Base-by-base conservation (phyloP, 2,888 invertebrate species). In the Agapetus fuscipes region DNA sequence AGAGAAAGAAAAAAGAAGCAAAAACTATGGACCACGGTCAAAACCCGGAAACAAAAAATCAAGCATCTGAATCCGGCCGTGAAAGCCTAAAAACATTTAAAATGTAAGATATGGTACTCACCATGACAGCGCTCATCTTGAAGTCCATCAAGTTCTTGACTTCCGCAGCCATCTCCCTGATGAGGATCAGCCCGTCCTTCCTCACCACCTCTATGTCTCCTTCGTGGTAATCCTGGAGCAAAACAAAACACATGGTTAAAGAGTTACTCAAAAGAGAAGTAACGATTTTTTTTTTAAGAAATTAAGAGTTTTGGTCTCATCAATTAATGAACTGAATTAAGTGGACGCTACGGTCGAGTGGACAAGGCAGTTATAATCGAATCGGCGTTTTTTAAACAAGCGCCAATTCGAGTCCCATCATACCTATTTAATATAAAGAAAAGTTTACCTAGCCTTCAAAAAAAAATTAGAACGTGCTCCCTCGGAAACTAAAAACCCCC, bases 131-230 rank as follows among this genome's bases (percentile, higher is more conserved):
- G 59, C 86, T 85, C 64, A 83, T 86, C 66, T 90, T 89, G 65
- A 89, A 87, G 59, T 89, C 88, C 83, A 90, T 84, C 76, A 91
- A 87, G 60, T 87, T 88, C 63, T 90, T 88, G 37, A 94, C 88
- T 64, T 93, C 90, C 0, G 79, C 77, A 9, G 88, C 87, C 72
- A 90, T 81, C 61, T 93, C 89, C 32, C 87, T 76, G 42, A 91
- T 82, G 51, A 93, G 70, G 46, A 88, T 72, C 47, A 87, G 71
- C 6, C 91, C 88, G 56, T 93, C 91, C 59, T 88, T 87, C 49
- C 84, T 77, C 35, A 76, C 76, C 43, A 90, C 84, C 53, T 80
- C 78, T 46, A 84, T 79, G 50, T 83, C 81, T 56, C 75, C 76
- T 51, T 82, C 82, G 57, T 79, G 80, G 61, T 84, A 88, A 73